Percentiles rank a stretch among this genome's conserved stretches.
Evolutionary conservation across 1,140 invertebrate species (phyloP).

Genomic region (Pachypeltis micranthus): DNA sequence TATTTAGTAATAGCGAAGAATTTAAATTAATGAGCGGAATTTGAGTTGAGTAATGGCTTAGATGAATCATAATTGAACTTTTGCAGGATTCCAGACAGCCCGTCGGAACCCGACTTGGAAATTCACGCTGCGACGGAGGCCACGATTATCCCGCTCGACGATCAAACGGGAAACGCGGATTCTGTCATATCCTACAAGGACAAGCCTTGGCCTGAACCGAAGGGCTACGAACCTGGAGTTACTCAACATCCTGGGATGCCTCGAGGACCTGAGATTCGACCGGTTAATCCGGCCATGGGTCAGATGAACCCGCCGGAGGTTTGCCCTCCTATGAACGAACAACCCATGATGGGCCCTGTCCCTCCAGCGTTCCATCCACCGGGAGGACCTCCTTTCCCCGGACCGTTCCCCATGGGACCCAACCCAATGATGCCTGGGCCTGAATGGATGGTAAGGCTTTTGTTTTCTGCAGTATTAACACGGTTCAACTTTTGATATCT

Average conservation of each 20-base stretch:
- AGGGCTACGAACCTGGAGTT: slow-evolving; percentile 31
- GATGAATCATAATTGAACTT: slow-evolving; percentile 18
- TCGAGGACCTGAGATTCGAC: not conserved
- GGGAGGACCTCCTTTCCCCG: not conserved
- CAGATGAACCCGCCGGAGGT: not conserved
- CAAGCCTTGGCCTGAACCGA: slow-evolving; percentile 70
- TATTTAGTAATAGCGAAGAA: too few relatives aligned
- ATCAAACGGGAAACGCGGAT: slow-evolving; percentile 66
- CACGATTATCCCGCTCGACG: slow-evolving; percentile 73
- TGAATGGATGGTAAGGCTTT: slow-evolving; percentile 9
- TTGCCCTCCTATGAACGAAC: not conserved
- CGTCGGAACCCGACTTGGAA: slow-evolving; percentile 75
- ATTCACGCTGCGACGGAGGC: slow-evolving; percentile 59
- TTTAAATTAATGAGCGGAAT: not conserved
- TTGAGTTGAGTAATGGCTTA: too few relatives aligned
- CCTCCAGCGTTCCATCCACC: not conserved
- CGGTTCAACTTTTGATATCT: too few relatives aligned
- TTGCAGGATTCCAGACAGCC: slow-evolving; percentile 63
- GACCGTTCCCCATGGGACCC: slow-evolving; percentile 4
- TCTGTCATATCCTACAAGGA: slow-evolving; percentile 61
- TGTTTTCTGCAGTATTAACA: too few relatives aligned
- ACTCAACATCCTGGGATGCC: slow-evolving; percentile 37
- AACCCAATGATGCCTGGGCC: not conserved
- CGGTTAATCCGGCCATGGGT: not conserved
- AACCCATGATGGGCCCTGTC: not conserved